Base-by-base conservation (phyloP, 1,140 invertebrate species). In the Rhagoletis pomonella region DNA sequence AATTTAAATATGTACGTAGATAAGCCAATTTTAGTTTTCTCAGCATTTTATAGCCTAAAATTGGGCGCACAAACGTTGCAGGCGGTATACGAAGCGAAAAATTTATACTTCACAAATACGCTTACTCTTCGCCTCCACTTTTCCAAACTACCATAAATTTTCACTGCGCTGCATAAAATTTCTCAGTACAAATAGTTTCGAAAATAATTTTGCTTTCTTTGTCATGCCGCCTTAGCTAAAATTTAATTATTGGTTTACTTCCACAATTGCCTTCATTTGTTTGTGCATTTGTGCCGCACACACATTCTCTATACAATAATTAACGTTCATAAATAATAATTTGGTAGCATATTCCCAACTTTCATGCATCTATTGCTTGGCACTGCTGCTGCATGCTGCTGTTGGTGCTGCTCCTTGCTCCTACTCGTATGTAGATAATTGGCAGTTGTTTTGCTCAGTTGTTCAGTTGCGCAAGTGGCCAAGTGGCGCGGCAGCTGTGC, bases 271-370 rank as follows among this genome's bases (percentile, higher is more conserved):
- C 29, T 67, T 19, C 29, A 67, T 29, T 39, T 67, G 6, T 39
- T 81, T 81, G 73, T 29, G 73, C 42, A n/a, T 12, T 5, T 58
- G 47, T 29, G 73, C 42, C 14, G 47, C 7, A 47, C 42, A 17
- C 47, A 29, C 29, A 29, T 29, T 29, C 29, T 47, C 44, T 55
- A 55, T 47, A 81, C 73, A 81, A 81, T 81, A 81, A 81, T 81
- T 81, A 81, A 81, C 73, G 73, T 81, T 81, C 73, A 81, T 81
- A 81, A 81, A 81, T 81, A 81, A 81, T 81, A 81, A 81, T 81
- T 81, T 81, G 73, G 47, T n/a, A 81, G 17, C 50, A 58, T 55
- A 81, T 81, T 81, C 44, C 73, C 19, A 81, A 81, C 73, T 81
- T 81, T 55, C 19, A 50, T 14, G 50, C 17, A 14, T 17, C 9